Conservation (phyloP, 2,888 invertebrate genomes). For the Agrypnus murinus region DNA sequence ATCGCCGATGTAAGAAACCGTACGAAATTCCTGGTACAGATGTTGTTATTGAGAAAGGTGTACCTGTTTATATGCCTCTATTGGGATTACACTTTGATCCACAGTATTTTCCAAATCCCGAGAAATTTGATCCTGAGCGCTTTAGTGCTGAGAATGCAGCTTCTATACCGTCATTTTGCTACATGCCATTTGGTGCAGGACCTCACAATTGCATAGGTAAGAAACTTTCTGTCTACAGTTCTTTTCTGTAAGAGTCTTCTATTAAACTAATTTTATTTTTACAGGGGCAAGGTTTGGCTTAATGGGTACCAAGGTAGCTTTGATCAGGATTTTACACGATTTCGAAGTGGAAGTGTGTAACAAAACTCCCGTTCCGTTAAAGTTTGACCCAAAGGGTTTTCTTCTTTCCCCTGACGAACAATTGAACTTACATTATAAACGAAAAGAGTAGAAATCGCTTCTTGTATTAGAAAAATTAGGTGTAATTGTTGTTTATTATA, state of each 20-base stretch:
- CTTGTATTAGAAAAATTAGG: no score
- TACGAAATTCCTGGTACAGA: conserved; percentile 59
- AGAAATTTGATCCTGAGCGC: conserved; percentile 61
- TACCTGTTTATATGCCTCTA: conserved; percentile 62
- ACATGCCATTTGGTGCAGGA: conserved; percentile 62
- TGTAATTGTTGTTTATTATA: no score
- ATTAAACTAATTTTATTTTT: conserved; percentile 22
- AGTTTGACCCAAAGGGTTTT: conserved; percentile 53
- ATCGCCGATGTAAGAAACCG: conserved; percentile 57
- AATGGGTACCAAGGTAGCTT: conserved; percentile 53
- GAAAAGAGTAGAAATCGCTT: no score
- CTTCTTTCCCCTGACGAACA: conserved; percentile 46
- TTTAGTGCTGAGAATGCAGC: conserved; percentile 56
- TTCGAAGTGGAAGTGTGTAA: conserved; percentile 45
- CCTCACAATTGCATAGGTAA: conserved; percentile 62
- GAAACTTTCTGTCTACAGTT: not conserved
- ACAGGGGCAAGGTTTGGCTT: conserved; percentile 59
- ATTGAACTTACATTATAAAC: conserved; percentile 16
- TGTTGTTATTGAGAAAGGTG: conserved; percentile 61
- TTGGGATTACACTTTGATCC: conserved; percentile 61
- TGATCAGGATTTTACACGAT: conserved; percentile 54
- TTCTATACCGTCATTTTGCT: conserved; percentile 55
- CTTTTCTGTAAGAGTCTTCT: not conserved
- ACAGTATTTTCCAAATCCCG: conserved; percentile 62
- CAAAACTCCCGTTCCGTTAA: conserved; percentile 51